phyloP scores from a whole-genome alignment of 2,888 invertebrate genomes.

The Baronia brevicornis region DNA sequence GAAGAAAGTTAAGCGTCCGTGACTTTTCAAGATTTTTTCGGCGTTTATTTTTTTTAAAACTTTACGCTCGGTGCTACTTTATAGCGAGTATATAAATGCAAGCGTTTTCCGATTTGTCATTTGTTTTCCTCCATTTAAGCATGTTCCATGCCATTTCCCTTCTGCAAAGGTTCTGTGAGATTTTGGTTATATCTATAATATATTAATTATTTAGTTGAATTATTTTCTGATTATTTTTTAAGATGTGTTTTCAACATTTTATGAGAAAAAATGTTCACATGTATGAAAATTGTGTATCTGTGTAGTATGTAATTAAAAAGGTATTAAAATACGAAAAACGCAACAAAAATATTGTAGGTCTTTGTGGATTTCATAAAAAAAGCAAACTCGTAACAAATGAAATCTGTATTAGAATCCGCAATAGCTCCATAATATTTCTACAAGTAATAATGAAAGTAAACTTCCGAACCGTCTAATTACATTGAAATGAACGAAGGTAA shows the following conservation, averaged over 20 bases:
- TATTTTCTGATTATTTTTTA: not conserved
- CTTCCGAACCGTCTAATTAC: conserved; percentile 70
- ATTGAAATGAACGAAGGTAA: conserved; percentile 57
- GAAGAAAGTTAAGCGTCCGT: conserved; percentile 76
- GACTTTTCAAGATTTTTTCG: conserved; percentile 75
- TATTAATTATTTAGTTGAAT: conserved; percentile 1
- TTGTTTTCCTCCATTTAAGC: conserved; percentile 44
- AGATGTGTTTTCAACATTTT: not conserved
- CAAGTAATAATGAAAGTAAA: conserved; percentile 68
- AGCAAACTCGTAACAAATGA: conserved; percentile 42
- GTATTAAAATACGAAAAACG: too few relatives aligned
- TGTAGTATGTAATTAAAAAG: too few relatives aligned
- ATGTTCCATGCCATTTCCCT: conserved; percentile 41
- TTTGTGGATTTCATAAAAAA: too few relatives aligned
- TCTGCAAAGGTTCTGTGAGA: conserved; percentile 25
- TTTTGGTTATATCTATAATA: too few relatives aligned
- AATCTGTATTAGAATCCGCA: conserved; percentile 67
- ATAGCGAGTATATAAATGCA: conserved; percentile 56
- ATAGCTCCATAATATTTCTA: conserved; percentile 63
- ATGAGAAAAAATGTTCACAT: conserved; percentile 14
- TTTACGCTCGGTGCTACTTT: conserved; percentile 51
- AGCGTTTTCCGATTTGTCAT: conserved; percentile 59
- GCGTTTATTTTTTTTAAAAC: conserved; percentile 67
- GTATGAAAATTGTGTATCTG: conserved; percentile 17
- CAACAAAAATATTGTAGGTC: too few relatives aligned